A percentile compares a stretch with the other conserved stretches of the same genome.
These are phyloP conservation scores for Globia sparganii DNA, from an alignment of 2,888 invertebrate genomes.

Conservation along the genomic window DNA sequence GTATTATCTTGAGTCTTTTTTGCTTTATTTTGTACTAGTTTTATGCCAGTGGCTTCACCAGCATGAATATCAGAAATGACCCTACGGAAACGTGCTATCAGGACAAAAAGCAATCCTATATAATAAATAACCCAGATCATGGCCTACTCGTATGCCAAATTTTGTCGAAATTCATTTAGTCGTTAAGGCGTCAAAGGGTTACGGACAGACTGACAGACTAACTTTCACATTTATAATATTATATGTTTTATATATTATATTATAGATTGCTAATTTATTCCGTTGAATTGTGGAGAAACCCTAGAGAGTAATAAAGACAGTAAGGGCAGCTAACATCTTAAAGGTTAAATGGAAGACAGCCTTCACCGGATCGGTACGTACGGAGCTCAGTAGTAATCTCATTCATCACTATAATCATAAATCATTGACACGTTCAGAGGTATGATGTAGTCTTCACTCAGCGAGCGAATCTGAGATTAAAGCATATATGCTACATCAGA, in stretches of 20 bases:
- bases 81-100: neutral
- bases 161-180: neutral
- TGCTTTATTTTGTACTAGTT: neutral
- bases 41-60: neutral
- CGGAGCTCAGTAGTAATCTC: neutral
- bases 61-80: neutral
- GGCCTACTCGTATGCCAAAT: neutral
- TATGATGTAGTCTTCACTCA: conserved; percentile 24
- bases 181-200: neutral
- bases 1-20: neutral
- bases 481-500: conserved; percentile 3
- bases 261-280: neutral
- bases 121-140: neutral
- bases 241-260: too few relatives aligned
- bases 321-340: neutral
- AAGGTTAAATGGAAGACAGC: neutral
- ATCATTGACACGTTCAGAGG: conserved; percentile 12
- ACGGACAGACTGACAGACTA: neutral
- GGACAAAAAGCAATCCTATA: neutral
- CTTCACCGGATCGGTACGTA: too few relatives aligned
- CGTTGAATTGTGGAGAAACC: neutral
- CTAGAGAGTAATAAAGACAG: neutral
- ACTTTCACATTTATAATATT: too few relatives aligned
- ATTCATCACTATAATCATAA: conserved; percentile 19
- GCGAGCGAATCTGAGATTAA: conserved; percentile 6